Percentiles rank a stretch among this genome's conserved stretches.
Evolutionary conservation across 2,797 vertebrate genomes (phyloP).

Genomic region (Microctenopoma steveboyesi): DNA sequence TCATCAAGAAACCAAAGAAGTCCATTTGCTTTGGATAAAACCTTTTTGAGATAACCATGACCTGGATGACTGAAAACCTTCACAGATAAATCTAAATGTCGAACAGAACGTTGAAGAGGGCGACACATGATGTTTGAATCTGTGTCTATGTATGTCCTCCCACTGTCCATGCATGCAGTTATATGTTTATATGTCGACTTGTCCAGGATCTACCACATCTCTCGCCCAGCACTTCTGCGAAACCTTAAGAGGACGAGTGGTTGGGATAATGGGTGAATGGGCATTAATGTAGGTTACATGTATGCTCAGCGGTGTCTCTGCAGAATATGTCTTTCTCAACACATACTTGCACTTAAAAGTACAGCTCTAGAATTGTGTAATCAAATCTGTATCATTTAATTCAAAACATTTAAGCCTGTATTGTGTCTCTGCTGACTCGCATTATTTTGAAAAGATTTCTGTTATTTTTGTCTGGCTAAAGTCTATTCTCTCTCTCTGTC

Average conservation of each 20-base stretch:
- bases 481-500: background rate
- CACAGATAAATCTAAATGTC: background rate
- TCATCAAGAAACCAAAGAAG: no score
- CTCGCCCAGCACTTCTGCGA: no score
- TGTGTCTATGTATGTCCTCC: no score
- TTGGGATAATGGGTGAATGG: no score
- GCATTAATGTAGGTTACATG: background rate
- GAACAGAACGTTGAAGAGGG: background rate
- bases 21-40: no score
- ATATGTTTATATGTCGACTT: no score
- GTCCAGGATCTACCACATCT: no score
- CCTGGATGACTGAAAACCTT: no score
- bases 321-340: background rate
- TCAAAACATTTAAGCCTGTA: background rate
- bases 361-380: background rate
- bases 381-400: background rate
- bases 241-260: no score
- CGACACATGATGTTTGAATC: no score
- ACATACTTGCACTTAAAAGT: background rate
- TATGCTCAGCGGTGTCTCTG: background rate
- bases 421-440: slow-evolving; percentile 13
- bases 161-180: no score
- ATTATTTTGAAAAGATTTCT: slow-evolving; percentile 5
- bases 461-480: background rate
- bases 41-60: no score